Conservation (phyloP, 2,113 vertebrate species). For the Campylorhamphus procurvoides region DNA sequence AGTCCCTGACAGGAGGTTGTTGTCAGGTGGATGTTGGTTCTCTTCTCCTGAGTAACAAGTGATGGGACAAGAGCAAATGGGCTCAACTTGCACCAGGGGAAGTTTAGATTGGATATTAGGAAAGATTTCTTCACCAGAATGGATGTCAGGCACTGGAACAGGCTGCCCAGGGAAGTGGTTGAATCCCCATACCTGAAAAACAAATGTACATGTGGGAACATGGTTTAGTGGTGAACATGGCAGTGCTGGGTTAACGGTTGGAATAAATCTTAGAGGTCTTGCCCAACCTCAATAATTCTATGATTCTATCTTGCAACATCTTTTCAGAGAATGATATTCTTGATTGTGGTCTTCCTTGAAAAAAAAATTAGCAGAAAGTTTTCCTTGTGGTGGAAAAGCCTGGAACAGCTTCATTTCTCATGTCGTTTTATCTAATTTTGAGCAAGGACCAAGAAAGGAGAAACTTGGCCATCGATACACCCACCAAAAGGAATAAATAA, state of each 20-base stretch:
- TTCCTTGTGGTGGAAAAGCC: background rate
- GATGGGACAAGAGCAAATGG: background rate
- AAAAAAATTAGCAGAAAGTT: background rate
- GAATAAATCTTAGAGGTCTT: background rate
- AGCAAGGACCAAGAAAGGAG: background rate
- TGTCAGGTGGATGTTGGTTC: background rate
- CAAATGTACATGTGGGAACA: background rate
- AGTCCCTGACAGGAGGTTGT: background rate
- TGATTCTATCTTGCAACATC: background rate
- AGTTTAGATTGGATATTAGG: background rate
- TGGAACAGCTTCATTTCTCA: slow-evolving; percentile 32
- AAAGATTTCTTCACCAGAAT: background rate
- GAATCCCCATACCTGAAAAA: background rate
- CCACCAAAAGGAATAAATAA: slow-evolving; percentile 17
- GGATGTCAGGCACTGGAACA: background rate
- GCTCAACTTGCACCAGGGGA: background rate
- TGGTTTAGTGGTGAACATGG: background rate
- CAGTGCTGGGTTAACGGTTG: background rate
- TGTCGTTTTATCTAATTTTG: background rate
- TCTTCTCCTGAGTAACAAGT: background rate
- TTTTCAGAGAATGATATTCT: background rate
- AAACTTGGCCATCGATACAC: background rate
- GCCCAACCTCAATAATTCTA: background rate
- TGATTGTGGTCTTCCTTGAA: background rate
- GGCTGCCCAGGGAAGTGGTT: background rate